Evolutionary conservation across 2,888 invertebrate genomes (phyloP), one percentile per base, ranked within the genome.

Genomic region (Girardia tigrina): DNA sequence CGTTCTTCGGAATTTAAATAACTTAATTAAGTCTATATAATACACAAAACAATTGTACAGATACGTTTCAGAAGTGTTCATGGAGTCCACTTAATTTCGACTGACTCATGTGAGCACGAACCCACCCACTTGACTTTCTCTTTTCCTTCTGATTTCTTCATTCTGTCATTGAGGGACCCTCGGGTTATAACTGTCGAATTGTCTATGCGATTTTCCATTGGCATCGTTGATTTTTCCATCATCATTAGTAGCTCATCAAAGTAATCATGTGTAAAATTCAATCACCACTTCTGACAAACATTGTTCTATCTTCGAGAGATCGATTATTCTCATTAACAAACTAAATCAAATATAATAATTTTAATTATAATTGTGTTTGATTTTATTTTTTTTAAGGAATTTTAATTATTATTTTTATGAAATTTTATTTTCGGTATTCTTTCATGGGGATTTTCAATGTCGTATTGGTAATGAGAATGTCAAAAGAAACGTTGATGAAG

Each of bases 181-280:
- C 56, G 2, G 56, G 56, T 56, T 56, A 56, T 20, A 56, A 56
- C 56, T 56, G 56, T 56, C 56, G 56, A 56, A 20, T 56, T 56
- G 56, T 56, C 56, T 56, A n/a, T 8, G 56, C 56, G 23, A 56
- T 56, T 56, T 56, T 20, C 56, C 56, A 56, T 56, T 56, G 56
- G 56, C 56, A 56, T 56, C 56, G 56, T 56, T 56, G 56, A 56
- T 56, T 56, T 56, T n/a, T 56, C n/a, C 56, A 56, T 56, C 56
- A 56, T 56, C 56, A 56, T 56, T 56, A 56, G 56, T 56, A 56
- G 56, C 56, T 56, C 56, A 56, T 56, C 56, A 56, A 56, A 20
- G 4, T 12, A 56, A 56, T 56, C 56, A 56, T 56, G 56, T 56
- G 56, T 56, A 56, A 56, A 56, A 56, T 56, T 56, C 56, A 56